Percentiles rank a stretch among this genome's conserved stretches.
These are phyloP conservation scores for Euleptes europaea DNA, from an alignment of 2,113 vertebrate species.

Conservation along the genomic window DNA sequence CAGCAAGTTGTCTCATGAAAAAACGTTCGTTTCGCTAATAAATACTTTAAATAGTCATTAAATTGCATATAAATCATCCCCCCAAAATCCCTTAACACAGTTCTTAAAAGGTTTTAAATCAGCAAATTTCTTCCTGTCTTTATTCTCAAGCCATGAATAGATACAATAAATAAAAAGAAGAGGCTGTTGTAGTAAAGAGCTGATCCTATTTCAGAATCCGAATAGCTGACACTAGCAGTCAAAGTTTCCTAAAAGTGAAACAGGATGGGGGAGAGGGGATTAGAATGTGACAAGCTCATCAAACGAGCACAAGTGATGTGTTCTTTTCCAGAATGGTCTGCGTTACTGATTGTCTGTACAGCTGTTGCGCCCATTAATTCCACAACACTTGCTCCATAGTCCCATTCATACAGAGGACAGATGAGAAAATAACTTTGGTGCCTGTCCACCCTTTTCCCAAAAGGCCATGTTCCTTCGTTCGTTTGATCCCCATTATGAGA, in stretches of 20 bases:
- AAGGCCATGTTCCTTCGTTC: slow-evolving; percentile 69
- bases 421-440: slow-evolving; percentile 86
- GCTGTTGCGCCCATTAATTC: slow-evolving; percentile 80
- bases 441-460: slow-evolving; percentile 72
- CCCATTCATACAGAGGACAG: slow-evolving; percentile 77
- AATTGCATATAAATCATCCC: slow-evolving; percentile 76
- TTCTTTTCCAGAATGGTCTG: slow-evolving; percentile 93
- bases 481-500: slow-evolving; percentile 68
- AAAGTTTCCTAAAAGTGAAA: slow-evolving; percentile 90
- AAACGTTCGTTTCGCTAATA: slow-evolving; percentile 73
- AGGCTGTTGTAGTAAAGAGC: slow-evolving; percentile 79
- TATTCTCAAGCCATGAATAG: slow-evolving; percentile 76
- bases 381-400: slow-evolving; percentile 79
- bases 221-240: slow-evolving; percentile 92
- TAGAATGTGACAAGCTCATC: slow-evolving; percentile 97
- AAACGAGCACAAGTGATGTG: slow-evolving; percentile 92
- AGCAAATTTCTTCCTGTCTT: slow-evolving; percentile 76
- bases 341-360: slow-evolving; percentile 82
- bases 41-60: slow-evolving; percentile 81
- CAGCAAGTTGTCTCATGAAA: slow-evolving; percentile 69
- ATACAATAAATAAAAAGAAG: slow-evolving; percentile 83
- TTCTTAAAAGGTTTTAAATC: slow-evolving; percentile 78
- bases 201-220: slow-evolving; percentile 89
- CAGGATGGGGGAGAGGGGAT: slow-evolving; percentile 84
- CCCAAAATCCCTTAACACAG: slow-evolving; percentile 72